phyloP scores from a whole-genome alignment of 2,888 invertebrate species.

The Branchellion lobata region DNA sequence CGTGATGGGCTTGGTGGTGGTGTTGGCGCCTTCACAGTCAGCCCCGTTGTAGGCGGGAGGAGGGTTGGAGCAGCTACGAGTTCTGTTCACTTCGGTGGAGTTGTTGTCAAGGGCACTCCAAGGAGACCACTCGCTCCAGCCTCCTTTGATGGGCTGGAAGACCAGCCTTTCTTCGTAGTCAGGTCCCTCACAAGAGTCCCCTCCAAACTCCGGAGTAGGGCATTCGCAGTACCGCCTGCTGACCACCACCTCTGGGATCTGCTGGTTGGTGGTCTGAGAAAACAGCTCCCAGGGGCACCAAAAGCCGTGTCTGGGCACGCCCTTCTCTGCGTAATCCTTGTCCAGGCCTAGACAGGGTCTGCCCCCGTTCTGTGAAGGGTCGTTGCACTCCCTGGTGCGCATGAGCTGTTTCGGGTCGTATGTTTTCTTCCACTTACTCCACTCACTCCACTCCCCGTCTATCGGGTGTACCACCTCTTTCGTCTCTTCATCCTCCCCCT shows the following conservation, averaged over 20 bases:
- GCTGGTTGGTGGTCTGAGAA: background rate
- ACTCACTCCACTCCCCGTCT: slow-evolving; percentile 6
- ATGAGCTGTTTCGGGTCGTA: background rate
- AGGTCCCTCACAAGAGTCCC: slow-evolving; percentile 20
- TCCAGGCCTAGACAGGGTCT: background rate
- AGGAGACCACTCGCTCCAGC: slow-evolving; percentile 44
- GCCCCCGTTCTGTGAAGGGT: background rate
- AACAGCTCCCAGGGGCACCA: background rate
- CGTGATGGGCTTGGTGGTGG: background rate
- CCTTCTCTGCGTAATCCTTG: background rate
- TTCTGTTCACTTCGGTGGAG: slow-evolving; percentile 51
- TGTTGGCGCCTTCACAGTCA: slow-evolving; percentile 54
- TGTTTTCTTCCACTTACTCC: slow-evolving; percentile 16
- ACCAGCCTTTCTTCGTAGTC: slow-evolving; percentile 13
- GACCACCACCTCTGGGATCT: slow-evolving; percentile 10
- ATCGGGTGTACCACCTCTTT: background rate
- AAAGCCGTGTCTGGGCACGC: background rate
- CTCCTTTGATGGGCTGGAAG: slow-evolving; percentile 41
- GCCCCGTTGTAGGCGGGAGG: slow-evolving; percentile 57
- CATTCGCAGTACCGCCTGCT: slow-evolving; percentile 33
- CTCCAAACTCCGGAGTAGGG: slow-evolving; percentile 26
- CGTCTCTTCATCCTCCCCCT: slow-evolving; percentile 2
- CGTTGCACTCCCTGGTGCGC: background rate
- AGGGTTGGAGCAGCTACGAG: slow-evolving; percentile 59
- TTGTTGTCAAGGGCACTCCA: slow-evolving; percentile 44